Conservation (phyloP, 2,113 vertebrate genomes). For the Egretta garzetta region DNA sequence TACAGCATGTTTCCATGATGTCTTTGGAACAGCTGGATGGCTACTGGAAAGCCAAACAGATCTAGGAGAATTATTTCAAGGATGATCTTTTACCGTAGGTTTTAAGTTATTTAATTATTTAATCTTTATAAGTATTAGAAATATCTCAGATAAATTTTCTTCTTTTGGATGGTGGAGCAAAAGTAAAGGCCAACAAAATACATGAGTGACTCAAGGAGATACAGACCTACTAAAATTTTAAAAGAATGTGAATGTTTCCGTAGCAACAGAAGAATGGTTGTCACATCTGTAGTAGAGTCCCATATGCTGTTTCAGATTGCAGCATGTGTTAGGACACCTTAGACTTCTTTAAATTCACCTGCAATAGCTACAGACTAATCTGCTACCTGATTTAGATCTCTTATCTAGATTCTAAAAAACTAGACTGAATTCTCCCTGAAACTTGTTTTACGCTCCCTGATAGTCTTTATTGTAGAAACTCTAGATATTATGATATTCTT, state of each 20-base stretch:
- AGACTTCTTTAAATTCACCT: neutral
- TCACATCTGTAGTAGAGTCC: neutral
- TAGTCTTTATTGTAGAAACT: neutral
- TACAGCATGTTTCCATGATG: neutral
- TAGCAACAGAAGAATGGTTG: conserved; percentile 9
- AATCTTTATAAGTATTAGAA: neutral
- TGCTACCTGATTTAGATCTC: neutral
- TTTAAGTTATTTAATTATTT: neutral
- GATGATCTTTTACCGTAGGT: neutral
- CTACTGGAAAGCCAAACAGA: neutral
- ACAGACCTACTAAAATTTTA: neutral
- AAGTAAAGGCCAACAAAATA: conserved; percentile 3
- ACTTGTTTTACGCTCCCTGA: neutral
- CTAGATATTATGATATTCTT: neutral
- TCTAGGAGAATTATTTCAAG: neutral
- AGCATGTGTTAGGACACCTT: neutral
- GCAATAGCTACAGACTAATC: neutral
- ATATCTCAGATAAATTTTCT: neutral
- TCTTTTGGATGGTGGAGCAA: neutral
- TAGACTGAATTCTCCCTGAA: neutral
- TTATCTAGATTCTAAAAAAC: neutral
- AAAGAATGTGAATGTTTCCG: neutral
- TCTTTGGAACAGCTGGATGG: neutral
- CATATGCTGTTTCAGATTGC: neutral
- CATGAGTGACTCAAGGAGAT: neutral